Base-by-base conservation (phyloP, 1,140 invertebrate species). In the Eueides isabella region DNA sequence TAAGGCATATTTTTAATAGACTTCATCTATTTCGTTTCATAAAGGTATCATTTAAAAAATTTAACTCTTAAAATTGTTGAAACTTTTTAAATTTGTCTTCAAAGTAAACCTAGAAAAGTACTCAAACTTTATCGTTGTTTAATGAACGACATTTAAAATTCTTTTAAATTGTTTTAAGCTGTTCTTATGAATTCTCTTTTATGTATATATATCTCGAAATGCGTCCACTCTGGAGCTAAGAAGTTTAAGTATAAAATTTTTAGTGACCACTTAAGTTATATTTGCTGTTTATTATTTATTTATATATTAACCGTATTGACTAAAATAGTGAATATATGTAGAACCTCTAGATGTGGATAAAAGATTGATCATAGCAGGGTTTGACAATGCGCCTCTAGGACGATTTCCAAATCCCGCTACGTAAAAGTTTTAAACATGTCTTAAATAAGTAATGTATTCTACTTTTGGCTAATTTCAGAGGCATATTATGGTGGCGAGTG, bases 111-210 rank as follows among this genome's bases (percentile, higher is more conserved):
- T 26, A 9, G 66, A 35, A 30, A 68, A 68, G 72, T 63, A 44
- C 55, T 64, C 61, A 33, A 74, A 74, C 72, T 74, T 63, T 41
- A 63, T 23, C 72, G 72, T 74, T 74, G 41, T 61, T 61, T 68
- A 68, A 74, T 74, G 61, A 74, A 61, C 72, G 66, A 5, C 72
- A 28, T 48, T 68, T 69, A 66, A 66, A 65, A 72, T 72, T 67
- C 71, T 67, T 67, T 65, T 61, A 55, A 72, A 67, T 72, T 72
- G 71, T 72, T 72, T 73, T 67, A 67, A 26, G 48, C 48, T 55
- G 26, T 55, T 55, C 48, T 55, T 63, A 63, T 19, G 35, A 41
- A 41, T 41, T 41, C 35, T 62, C 5, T 74, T 64, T 68, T 14
- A 62, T 72, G 5, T 55, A 61, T 61, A 2, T 55, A 44, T 29